Base-by-base conservation (phyloP, 2,797 vertebrate genomes). In the Neomorphus geoffroyi region DNA sequence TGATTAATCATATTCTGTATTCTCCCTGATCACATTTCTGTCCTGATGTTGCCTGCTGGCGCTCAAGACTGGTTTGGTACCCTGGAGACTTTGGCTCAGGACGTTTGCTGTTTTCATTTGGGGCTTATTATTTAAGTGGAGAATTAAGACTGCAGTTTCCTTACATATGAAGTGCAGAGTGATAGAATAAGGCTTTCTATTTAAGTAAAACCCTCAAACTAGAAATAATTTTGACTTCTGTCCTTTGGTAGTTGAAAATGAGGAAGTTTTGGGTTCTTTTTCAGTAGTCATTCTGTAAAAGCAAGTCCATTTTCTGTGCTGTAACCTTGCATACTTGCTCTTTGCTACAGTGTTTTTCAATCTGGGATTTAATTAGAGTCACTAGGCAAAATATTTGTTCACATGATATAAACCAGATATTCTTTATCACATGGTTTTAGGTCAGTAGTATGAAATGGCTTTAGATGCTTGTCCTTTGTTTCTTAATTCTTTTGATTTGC, bases 51-150 rank as follows among this genome's bases (percentile, higher is more conserved):
- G 13, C 81, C 37, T 79, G 45, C 46, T 46, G 61, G 28, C 69
- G 28, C 41, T 70, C 0, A 0, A 66, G 57, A 3, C 9, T 22
- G 16, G 53, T 73, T 22, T 23, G 41, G 12, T 69, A 8, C 46
- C 39, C 0, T 4, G 58, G 72, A 80, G 75, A 16, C 70, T 77
- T 70, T 70, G 71, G 51, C 67, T 75, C 66, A 54, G 57, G 37
- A 13, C 14, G 14, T 41, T 41, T 17, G 22, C 66, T 81, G 46
- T 32, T 87, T 19, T 50, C 22, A 1, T 58, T 56, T 88, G 74
- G 33, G 39, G 18, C 32, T 82, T 23, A 39, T 65, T 71, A 2
- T 73, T 73, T 24, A 69, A 33, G 15, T 45, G 39, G 56, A 66
- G 9, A 5, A 11, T 69, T 30, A 4, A 9, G 26, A 21, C n/a